A percentile compares a stretch with the other conserved stretches of the same genome.
These are phyloP conservation scores for Elgaria multicarinata DNA, from an alignment of 2,113 vertebrate genomes.

Conservation along the genomic window DNA sequence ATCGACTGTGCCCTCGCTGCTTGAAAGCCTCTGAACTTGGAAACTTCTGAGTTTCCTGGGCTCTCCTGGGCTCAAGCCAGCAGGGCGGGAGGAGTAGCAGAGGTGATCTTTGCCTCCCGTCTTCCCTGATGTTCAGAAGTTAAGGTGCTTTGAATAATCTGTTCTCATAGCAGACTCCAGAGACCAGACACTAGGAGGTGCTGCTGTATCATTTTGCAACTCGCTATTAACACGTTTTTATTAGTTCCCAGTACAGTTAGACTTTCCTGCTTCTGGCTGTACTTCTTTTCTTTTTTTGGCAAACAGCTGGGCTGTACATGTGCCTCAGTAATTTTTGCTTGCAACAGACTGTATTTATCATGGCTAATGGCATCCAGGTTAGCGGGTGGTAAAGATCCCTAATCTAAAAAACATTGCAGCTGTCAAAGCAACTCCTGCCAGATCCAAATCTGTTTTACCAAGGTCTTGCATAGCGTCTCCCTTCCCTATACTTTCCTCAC, in stretches of 20 bases:
- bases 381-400: neutral
- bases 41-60: no score
- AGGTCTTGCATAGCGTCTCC: neutral
- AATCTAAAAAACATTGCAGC: neutral
- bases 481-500: neutral
- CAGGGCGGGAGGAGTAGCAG: no score
- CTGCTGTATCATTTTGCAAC: conserved; percentile 10
- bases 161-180: neutral
- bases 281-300: neutral
- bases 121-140: neutral
- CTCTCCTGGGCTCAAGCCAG: no score
- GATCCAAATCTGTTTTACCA: neutral
- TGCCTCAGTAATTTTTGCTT: neutral
- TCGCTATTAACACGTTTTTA: neutral
- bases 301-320: neutral
- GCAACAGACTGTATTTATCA: neutral
- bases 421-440: neutral
- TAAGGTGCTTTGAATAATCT: neutral
- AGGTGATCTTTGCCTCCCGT: no score
- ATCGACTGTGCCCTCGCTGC: no score
- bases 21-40: no score
- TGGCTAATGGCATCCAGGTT: neutral
- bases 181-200: conserved; percentile 40
- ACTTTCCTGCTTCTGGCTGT: neutral
- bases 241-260: neutral